Evolutionary conservation across 2,113 vertebrate genomes (phyloP), one percentile per base, ranked within the genome.

Genomic region (Perca flavescens): DNA sequence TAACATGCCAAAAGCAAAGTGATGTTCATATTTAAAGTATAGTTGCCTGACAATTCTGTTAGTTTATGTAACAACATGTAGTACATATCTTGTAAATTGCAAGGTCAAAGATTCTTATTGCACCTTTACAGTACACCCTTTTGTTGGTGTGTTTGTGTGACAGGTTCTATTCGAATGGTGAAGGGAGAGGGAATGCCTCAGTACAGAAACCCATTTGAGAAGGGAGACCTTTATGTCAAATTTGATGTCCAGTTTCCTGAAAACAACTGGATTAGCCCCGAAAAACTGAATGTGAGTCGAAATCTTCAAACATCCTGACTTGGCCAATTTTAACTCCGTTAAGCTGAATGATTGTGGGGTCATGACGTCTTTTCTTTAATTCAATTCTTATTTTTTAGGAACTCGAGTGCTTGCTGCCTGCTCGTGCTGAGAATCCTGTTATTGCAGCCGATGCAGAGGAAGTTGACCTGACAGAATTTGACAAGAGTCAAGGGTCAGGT

Each of bases 211-310:
- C 98, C 98, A 3, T 99, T 99, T 94, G 97, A 99, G 91, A 99
- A 99, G 73, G 98, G 98, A 70, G 98, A 99, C 93, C 96, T 99
- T 79, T 99, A 97, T 91, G 95, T 99, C 86, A 99, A 99, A 84
- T 99, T 99, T 93, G 98, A 99, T 0, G 98, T 99, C 79, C 96
- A 98, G 82, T 99, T 99, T 93, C 98, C 98, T 73, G 97, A 98
- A 91, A 99, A 97, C 91, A 99, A 99, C 95, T 99, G 98, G 98
- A 99, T 99, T 89, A 97, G 96, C 92, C 95, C 96, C n/a, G 98
- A 99, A 77, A 99, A 99, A 88, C 96, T 99, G 82, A 96, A 97
- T 87, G 98, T 99, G 89, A 97, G 97, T 95, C 22, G 1, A 31
- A 13, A 5, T 50, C 0, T 0, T 53, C 8, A 63, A 47, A 56